Base-by-base conservation (phyloP, 2,113 vertebrate genomes). In the Ammospiza caudacuta region DNA sequence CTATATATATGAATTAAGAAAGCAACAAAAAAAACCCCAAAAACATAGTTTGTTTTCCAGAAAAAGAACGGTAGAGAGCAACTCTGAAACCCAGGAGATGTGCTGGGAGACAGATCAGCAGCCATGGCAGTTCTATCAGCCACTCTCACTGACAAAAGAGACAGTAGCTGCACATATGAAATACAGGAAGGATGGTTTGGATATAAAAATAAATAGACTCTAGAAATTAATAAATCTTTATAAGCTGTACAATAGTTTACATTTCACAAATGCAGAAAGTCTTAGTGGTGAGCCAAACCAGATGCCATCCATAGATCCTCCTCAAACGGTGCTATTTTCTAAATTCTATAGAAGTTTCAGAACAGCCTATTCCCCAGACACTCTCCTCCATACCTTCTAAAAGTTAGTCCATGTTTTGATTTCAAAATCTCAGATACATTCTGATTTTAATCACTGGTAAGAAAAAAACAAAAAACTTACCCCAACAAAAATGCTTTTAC, bases 31-130 rank as follows among this genome's bases (percentile, higher is more conserved):
- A 63, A 92, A 82, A 19, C 15, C 9, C 16, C 12, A 41, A 41
- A 43, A 43, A 43, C 21, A 70, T 6, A 27, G 39, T 11, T 47
- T 69, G 6, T 23, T 93, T 92, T 77, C 49, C 27, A 57, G 58
- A 72, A 51, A 37, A 9, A 31, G 16, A 66, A 43, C 2, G 54
- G 47, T 28, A 46, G 11, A 62, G 15, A 82, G 9, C 16, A 49
- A 88, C 12, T n/a, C 37, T 15, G 15, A 79, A 64, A 68, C 9
- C 11, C 70, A 44, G n/a, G 19, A 67, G 47, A 54, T 11, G 35
- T 24, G 31, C n/a, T 54, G 15, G 22, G 43, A 70, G 46, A 10
- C 0, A 0, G 37, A 58, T 75, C 1, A 37, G 15, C 70, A 41
- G 70, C 24, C 15, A 58, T 21, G 15, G 15, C 18, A 13, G 20